Evolutionary conservation across 2,888 invertebrate genomes (phyloP).

Genomic region (Lycaena phlaeas): DNA sequence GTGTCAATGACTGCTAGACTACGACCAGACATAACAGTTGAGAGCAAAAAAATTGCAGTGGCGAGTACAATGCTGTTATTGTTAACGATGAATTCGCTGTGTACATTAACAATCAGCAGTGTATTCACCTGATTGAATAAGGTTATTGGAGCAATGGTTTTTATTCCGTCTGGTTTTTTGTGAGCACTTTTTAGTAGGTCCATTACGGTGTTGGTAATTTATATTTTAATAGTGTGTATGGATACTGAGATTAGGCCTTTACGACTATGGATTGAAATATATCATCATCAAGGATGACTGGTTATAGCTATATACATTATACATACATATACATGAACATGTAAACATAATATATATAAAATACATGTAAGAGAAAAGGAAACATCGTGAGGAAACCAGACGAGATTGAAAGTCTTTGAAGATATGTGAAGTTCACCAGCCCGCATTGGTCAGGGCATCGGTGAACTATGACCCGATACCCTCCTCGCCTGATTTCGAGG

Average conservation of each 20-base stretch:
- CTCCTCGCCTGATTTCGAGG: too few species aligned
- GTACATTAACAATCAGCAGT: background rate
- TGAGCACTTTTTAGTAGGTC: background rate
- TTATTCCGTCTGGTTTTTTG: background rate
- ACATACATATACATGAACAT: too few species aligned
- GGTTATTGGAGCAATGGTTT: conserved; percentile 2
- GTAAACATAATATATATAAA: too few species aligned
- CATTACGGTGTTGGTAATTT: conserved; percentile 1
- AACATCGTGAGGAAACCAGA: too few species aligned
- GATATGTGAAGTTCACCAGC: too few species aligned
- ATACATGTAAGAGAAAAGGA: too few species aligned
- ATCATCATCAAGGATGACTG: too few species aligned
- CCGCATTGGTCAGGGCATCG: too few species aligned
- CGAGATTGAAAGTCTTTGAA: too few species aligned
- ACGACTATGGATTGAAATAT: too few species aligned
- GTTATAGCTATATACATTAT: too few species aligned
- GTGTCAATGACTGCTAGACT: conserved; percentile 66
- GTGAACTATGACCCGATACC: too few species aligned
- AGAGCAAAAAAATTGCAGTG: background rate
- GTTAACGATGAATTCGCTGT: background rate
- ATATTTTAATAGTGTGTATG: background rate
- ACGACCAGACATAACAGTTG: conserved; percentile 41
- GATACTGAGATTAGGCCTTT: background rate
- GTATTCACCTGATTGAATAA: background rate
- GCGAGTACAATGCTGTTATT: background rate